A percentile compares a stretch with the other conserved stretches of the same genome.
Evolutionary conservation across 2,888 invertebrate genomes (phyloP).

Genomic region (Orthonevra nobilis): DNA sequence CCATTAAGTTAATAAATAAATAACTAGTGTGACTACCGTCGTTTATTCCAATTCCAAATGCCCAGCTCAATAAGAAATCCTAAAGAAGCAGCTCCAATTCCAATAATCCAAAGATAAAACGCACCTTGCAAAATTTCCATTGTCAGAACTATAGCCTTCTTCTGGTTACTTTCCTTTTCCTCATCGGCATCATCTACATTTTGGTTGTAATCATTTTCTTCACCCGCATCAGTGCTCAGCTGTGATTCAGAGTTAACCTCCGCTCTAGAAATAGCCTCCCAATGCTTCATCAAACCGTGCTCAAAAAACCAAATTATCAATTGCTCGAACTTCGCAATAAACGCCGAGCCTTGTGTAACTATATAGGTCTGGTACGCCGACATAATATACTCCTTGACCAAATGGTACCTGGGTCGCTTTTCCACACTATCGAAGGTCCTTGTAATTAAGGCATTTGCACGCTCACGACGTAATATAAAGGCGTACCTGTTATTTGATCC

Average conservation of each 20-base stretch:
- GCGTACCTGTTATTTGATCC: conserved; percentile 53
- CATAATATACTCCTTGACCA: conserved; percentile 76
- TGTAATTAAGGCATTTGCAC: conserved; percentile 74
- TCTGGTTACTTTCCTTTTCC: no score
- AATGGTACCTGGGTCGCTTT: conserved; percentile 75
- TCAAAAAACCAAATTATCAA: conserved; percentile 74
- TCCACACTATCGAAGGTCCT: conserved; percentile 73
- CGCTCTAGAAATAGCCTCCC: conserved; percentile 72
- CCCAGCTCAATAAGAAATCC: conserved; percentile 66
- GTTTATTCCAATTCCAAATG: conserved; percentile 8
- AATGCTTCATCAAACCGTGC: conserved; percentile 75
- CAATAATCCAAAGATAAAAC: conserved; percentile 77
- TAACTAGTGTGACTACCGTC: no score
- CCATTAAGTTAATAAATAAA: no score
- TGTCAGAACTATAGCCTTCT: conserved; percentile 73
- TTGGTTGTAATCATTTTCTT: conserved; percentile 34
- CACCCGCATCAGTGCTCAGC: conserved; percentile 56
- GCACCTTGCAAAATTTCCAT: conserved; percentile 76
- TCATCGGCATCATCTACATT: neutral
- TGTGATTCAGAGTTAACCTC: no score
- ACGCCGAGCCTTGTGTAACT: conserved; percentile 74
- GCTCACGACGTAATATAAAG: conserved; percentile 74
- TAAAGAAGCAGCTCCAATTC: conserved; percentile 72
- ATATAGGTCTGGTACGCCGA: conserved; percentile 75
- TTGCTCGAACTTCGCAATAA: conserved; percentile 74